Conservation (phyloP, 1,140 invertebrate species). For the Ceratina japonica region DNA sequence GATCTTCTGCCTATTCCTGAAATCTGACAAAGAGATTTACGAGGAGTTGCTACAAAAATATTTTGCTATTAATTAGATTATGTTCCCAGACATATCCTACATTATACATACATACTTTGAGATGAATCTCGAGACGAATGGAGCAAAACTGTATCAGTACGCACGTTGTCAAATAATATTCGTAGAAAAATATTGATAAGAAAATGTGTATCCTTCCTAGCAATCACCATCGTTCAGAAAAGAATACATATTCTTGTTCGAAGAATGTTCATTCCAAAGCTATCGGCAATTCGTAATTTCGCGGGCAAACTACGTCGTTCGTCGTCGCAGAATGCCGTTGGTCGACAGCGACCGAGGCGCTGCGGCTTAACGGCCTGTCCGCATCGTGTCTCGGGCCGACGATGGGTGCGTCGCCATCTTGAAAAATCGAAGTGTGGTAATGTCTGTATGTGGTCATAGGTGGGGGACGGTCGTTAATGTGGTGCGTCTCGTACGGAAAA, state of each 20-base stretch:
- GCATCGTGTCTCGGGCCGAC: slow-evolving; percentile 51
- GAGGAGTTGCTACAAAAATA: slow-evolving; percentile 86
- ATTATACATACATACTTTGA: neutral
- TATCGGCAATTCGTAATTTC: slow-evolving; percentile 11
- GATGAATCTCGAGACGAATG: neutral
- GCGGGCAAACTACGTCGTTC: neutral
- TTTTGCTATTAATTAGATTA: slow-evolving; percentile 80
- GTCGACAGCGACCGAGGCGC: slow-evolving; percentile 30
- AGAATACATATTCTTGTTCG: too few species aligned
- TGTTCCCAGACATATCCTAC: neutral
- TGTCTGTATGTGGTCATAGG: slow-evolving; percentile 74
- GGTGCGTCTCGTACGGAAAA: slow-evolving; percentile 72
- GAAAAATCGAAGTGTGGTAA: slow-evolving; percentile 72
- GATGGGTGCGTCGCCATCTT: slow-evolving; percentile 70
- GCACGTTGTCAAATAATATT: slow-evolving; percentile 38
- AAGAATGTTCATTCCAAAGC: neutral
- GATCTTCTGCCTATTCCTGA: slow-evolving; percentile 90
- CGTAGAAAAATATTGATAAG: slow-evolving; percentile 21
- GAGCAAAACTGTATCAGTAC: slow-evolving; percentile 33
- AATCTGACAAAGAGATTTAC: slow-evolving; percentile 87
- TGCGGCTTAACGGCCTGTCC: slow-evolving; percentile 41
- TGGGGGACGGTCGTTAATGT: slow-evolving; percentile 75
- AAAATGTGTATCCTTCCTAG: slow-evolving; percentile 9
- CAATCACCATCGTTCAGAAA: neutral
- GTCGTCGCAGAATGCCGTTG: neutral